Base-by-base conservation (phyloP, 1,140 invertebrate species). In the Scaptomyza montana region DNA sequence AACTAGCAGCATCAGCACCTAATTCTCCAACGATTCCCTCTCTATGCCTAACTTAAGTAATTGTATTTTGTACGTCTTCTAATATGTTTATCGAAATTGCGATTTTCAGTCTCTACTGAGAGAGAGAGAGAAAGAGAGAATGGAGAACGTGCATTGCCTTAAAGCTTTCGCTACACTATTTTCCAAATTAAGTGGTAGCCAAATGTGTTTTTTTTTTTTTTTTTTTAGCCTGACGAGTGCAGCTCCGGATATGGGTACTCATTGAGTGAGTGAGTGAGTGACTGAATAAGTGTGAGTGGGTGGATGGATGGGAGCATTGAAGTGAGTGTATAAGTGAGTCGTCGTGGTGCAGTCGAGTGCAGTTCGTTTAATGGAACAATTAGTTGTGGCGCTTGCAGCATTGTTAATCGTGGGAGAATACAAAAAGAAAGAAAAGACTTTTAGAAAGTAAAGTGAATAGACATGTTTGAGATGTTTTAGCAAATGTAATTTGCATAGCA, bases 131-230 rank as follows among this genome's bases (percentile, higher is more conserved):
- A 0, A 8, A 39, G 39, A n/a, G 12, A n/a, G 12, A 4, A 2
- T n/a, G 39, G 7, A 65, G 61, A 86, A 80, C 80, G 80, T 85
- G 81, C 74, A 85, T 49, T 49, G 75, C 80, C 81, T 53, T 30
- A 19, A 19, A 72, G 65, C 60, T 59, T 57, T 61, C 55, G 60
- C 66, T 67, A 65, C 33, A 50, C 53, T 41, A 49, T 66, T 76
- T 76, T 56, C 54, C 66, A 68, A 73, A 85, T 86, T 86, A 85
- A 85, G 81, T 80, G 78, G 81, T 86, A 85, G 81, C 77, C 69
- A 69, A 84, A 85, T 84, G 73, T 70, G 73, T 55, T 75, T 59
- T 16, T 16, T 16, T 1, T 55, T 75, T 59, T 16, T 16, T 16
- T 1, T 46, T 33, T 5, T 10, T 2, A 7, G 57, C 49, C 63